Conservation (phyloP, 2,797 vertebrate species). For the Prunella strophiata region DNA sequence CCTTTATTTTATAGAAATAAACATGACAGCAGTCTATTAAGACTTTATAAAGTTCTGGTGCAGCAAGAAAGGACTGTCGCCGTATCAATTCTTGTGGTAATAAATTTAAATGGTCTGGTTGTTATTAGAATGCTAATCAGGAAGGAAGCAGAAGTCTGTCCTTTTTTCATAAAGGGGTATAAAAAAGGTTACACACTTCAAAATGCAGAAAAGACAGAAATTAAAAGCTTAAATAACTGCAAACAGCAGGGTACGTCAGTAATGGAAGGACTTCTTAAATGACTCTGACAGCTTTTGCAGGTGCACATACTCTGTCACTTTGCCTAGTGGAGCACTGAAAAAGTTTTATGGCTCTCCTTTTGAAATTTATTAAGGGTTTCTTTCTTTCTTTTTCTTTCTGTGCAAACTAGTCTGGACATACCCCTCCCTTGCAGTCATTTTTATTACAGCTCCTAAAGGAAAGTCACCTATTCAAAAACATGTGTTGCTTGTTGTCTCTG, state of each 20-base stretch:
- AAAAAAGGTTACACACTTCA: constrained; percentile 67
- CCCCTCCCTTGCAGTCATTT: constrained; percentile 78
- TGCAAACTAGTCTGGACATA: constrained; percentile 74
- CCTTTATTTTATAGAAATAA: background rate
- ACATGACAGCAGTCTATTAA: constrained; percentile 36
- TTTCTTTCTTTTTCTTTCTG: constrained; percentile 59
- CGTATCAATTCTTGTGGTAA: background rate
- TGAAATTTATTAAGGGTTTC: constrained; percentile 87
- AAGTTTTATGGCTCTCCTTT: constrained; percentile 83
- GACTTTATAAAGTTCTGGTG: constrained; percentile 40
- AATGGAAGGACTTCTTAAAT: constrained; percentile 52
- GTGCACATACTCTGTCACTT: constrained; percentile 74
- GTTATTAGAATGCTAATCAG: constrained; percentile 74
- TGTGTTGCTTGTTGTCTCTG: constrained; percentile 81
- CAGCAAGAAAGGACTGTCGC: constrained; percentile 1
- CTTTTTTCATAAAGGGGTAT: constrained; percentile 82
- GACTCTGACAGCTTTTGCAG: constrained; percentile 77
- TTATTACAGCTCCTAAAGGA: constrained; percentile 82
- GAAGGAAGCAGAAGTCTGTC: constrained; percentile 69
- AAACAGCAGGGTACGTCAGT: constrained; percentile 47
- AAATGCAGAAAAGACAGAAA: constrained; percentile 73
- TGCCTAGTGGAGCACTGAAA: constrained; percentile 67
- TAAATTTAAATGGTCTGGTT: constrained; percentile 72
- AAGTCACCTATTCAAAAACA: constrained; percentile 79
- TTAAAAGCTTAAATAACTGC: constrained; percentile 71